Conservation (phyloP, 2,797 vertebrate genomes). For the Neoniphon sammara region DNA sequence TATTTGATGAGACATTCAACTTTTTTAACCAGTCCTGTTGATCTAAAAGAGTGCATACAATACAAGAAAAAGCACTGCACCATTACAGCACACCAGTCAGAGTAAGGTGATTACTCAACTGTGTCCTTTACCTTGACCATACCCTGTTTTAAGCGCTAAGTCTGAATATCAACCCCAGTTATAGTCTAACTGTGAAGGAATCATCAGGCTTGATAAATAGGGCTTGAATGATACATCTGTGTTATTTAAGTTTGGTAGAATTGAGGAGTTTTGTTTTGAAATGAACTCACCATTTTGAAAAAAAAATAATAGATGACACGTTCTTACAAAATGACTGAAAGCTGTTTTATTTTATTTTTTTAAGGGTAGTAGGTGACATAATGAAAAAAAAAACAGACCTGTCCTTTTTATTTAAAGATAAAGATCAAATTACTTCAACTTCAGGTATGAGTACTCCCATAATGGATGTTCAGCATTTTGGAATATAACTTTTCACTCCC, state of each 20-base stretch:
- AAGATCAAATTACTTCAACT: background rate
- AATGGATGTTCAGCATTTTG: background rate
- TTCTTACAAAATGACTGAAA: background rate
- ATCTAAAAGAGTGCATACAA: too few species aligned
- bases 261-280: background rate
- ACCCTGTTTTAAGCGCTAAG: background rate
- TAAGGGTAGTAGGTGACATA: background rate
- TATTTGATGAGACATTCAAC: background rate
- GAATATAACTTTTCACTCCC: background rate
- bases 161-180: background rate
- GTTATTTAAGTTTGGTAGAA: background rate
- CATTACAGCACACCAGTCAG: background rate
- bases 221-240: background rate
- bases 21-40: too few species aligned
- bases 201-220: background rate
- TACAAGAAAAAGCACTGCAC: background rate
- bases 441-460: background rate
- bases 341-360: background rate
- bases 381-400: background rate
- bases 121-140: constrained; percentile 24
- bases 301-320: background rate
- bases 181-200: background rate
- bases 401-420: background rate
- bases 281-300: background rate
- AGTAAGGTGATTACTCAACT: too few species aligned